Evolutionary conservation across 1,140 invertebrate species (phyloP).

Genomic region (Parapsyche elsis): DNA sequence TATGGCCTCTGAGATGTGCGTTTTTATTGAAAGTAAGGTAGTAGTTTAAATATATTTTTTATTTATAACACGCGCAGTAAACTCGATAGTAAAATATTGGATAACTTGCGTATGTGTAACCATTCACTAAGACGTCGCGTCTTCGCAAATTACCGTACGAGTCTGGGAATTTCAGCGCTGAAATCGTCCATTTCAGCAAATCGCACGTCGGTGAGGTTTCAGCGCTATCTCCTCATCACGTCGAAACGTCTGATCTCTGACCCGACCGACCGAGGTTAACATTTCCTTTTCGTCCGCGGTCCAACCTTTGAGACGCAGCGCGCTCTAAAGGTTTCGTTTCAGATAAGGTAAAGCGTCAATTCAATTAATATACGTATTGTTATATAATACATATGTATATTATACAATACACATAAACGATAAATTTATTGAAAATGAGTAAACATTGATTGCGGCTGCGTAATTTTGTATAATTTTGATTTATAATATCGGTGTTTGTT

Average conservation of each 20-base stretch:
- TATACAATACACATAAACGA: no score
- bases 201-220: slow-evolving; percentile 33
- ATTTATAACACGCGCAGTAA: not conserved
- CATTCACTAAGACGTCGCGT: not conserved
- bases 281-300: slow-evolving; percentile 1
- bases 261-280: not conserved
- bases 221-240: slow-evolving; percentile 35
- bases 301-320: slow-evolving; percentile 9
- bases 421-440: not conserved
- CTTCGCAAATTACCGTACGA: not conserved
- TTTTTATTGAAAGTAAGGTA: no score
- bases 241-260: slow-evolving; percentile 37
- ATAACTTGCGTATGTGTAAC: not conserved
- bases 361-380: no score
- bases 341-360: no score
- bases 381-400: no score
- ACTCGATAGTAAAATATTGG: not conserved
- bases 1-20: no score
- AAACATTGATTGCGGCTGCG: not conserved
- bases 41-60: no score
- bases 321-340: no score
- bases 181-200: slow-evolving; percentile 33
- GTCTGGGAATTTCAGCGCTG: not conserved
- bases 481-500: not conserved
- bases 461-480: not conserved